phyloP scores from a whole-genome alignment of 2,113 vertebrate genomes.

The Notothenia coriiceps region DNA sequence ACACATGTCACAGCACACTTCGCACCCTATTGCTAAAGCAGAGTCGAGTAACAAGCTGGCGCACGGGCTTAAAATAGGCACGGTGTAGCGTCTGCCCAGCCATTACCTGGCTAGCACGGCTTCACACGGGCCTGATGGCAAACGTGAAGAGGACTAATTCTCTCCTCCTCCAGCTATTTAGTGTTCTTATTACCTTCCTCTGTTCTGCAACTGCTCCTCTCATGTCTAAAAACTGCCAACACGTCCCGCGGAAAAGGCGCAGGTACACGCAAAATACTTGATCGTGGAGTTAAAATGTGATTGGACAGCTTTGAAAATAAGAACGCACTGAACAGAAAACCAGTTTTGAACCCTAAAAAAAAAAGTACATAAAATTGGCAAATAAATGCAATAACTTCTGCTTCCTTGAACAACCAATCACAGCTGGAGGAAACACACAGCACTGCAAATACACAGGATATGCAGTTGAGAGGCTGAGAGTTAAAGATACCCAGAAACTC shows the following conservation, averaged over 20 bases:
- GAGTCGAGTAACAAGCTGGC: slow-evolving; percentile 55
- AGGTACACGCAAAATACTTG: slow-evolving; percentile 7
- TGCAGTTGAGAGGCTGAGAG: not conserved
- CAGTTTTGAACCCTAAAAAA: not conserved
- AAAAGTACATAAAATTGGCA: not conserved
- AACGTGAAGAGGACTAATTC: slow-evolving; percentile 8
- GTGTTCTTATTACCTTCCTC: slow-evolving; percentile 36
- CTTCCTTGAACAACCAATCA: not conserved
- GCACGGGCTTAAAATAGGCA: slow-evolving; percentile 63
- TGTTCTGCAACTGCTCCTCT: slow-evolving; percentile 6
- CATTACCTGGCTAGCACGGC: slow-evolving; percentile 48
- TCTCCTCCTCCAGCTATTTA: slow-evolving; percentile 33
- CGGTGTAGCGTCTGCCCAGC: slow-evolving; percentile 48
- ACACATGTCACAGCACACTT: slow-evolving; percentile 73
- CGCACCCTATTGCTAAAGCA: slow-evolving; percentile 58
- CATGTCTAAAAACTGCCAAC: slow-evolving; percentile 7
- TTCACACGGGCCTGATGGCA: slow-evolving; percentile 18
- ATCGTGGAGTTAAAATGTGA: not conserved
- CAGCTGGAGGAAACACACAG: not conserved
- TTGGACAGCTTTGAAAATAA: not conserved
- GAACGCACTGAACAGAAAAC: not conserved
- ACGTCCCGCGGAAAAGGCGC: not conserved
- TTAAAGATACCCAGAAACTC: not conserved
- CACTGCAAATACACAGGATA: not conserved
- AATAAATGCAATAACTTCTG: not conserved